Evolutionary conservation across 92 coral and sea anemone genomes (phyloP).

Genomic region (Paragorgia papillata): DNA sequence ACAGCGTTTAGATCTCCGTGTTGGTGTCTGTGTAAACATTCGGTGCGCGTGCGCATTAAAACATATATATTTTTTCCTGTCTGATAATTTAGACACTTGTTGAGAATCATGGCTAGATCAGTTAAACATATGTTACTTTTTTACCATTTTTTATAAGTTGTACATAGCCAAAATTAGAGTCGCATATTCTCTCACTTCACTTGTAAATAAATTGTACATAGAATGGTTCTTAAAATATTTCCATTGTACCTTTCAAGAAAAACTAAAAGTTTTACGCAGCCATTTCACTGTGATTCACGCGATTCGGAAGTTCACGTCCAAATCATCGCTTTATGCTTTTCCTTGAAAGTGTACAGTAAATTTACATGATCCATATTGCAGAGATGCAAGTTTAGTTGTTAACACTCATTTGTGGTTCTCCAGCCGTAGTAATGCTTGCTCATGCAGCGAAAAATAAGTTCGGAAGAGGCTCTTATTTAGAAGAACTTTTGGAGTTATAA

Average conservation of each 20-base stretch:
- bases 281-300: not conserved
- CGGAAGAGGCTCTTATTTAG: too few relatives aligned
- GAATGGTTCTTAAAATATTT: slow-evolving; percentile 33
- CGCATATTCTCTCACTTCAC: slow-evolving; percentile 1
- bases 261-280: not conserved
- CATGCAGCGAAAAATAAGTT: too few relatives aligned
- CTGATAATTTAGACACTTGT: not conserved
- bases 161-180: slow-evolving; percentile 13
- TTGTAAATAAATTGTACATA: slow-evolving; percentile 39
- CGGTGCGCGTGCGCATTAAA: not conserved
- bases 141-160: slow-evolving; percentile 15
- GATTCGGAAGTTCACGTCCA: not conserved
- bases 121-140: slow-evolving; percentile 17
- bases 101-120: not conserved
- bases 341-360: too few relatives aligned
- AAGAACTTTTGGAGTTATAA: too few relatives aligned
- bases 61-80: not conserved
- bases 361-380: too few relatives aligned
- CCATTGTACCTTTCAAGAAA: not conserved
- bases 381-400: too few relatives aligned
- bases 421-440: too few relatives aligned
- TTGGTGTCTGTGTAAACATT: too few relatives aligned
- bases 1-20: too few relatives aligned
- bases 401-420: too few relatives aligned
- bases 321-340: too few relatives aligned